These are phyloP conservation scores for Marcusenius ussheri DNA, from an alignment of 2,113 vertebrate species.

Conservation along the genomic window DNA sequence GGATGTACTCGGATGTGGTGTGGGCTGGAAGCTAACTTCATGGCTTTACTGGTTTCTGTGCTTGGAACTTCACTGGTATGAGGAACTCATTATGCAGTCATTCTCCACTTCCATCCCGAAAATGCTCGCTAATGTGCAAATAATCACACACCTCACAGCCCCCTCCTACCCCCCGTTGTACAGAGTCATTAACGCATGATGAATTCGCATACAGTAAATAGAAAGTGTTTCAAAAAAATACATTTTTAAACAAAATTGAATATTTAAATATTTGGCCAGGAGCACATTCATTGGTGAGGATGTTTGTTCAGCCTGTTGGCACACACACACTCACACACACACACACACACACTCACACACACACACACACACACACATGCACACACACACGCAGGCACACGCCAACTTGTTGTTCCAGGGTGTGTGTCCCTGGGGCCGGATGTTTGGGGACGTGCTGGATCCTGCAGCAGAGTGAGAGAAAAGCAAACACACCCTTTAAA, in stretches of 20 bases:
- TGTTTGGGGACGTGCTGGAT: neutral
- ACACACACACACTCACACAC: neutral
- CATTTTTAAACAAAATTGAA: conserved; percentile 35
- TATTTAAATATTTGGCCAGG: conserved; percentile 11
- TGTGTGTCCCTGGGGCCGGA: neutral
- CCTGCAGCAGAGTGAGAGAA: neutral
- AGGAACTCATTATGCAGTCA: neutral
- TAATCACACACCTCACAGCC: neutral
- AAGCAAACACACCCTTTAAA: conserved; percentile 14
- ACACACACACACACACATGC: conserved; percentile 12
- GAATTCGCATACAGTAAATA: conserved; percentile 15
- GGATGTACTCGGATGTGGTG: neutral
- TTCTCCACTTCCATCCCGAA: neutral
- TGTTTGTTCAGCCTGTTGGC: conserved; percentile 26
- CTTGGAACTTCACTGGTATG: neutral
- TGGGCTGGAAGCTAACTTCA: neutral
- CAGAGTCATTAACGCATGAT: conserved; percentile 48
- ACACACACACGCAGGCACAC: conserved; percentile 6
- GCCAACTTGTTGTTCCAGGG: neutral
- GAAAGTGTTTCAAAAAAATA: neutral
- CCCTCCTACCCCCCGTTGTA: conserved; percentile 31
- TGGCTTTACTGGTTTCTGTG: neutral
- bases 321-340: neutral
- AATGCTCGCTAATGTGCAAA: neutral
- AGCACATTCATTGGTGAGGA: conserved; percentile 22